Evolutionary conservation across 2,888 invertebrate genomes (phyloP).

Genomic region (Craniophora ligustri): DNA sequence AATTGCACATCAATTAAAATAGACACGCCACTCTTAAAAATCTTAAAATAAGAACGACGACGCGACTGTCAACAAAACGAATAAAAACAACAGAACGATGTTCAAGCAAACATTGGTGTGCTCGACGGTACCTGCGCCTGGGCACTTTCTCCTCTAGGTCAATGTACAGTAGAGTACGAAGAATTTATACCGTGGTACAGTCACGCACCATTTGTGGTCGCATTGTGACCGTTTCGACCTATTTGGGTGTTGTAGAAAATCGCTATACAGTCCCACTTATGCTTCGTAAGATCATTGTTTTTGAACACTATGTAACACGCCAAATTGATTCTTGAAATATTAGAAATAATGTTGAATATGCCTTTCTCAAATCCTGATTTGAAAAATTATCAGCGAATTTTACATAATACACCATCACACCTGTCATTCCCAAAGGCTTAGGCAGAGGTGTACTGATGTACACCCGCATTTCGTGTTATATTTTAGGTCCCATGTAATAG

Average conservation of each 20-base stretch:
- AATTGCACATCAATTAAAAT: background rate
- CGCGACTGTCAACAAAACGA: background rate
- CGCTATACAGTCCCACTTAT: slow-evolving; percentile 24
- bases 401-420: no score
- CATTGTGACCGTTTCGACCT: slow-evolving; percentile 6
- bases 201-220: slow-evolving; percentile 43
- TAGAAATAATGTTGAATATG: no score
- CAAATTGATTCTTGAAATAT: no score
- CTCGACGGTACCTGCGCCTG: slow-evolving; percentile 37
- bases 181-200: slow-evolving; percentile 40
- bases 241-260: slow-evolving; percentile 24
- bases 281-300: no score
- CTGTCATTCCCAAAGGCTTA: no score
- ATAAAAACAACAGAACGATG: background rate
- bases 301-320: no score
- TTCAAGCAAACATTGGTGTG: slow-evolving; percentile 21
- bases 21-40: no score
- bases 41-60: background rate
- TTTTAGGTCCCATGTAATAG: no score
- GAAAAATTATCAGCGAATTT: no score
- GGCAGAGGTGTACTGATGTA: no score
- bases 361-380: no score
- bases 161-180: slow-evolving; percentile 43
- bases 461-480: no score
- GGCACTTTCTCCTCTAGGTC: slow-evolving; percentile 62